Evolutionary conservation across 2,113 vertebrate genomes (phyloP).

Genomic region (Todiramphus chloris): DNA sequence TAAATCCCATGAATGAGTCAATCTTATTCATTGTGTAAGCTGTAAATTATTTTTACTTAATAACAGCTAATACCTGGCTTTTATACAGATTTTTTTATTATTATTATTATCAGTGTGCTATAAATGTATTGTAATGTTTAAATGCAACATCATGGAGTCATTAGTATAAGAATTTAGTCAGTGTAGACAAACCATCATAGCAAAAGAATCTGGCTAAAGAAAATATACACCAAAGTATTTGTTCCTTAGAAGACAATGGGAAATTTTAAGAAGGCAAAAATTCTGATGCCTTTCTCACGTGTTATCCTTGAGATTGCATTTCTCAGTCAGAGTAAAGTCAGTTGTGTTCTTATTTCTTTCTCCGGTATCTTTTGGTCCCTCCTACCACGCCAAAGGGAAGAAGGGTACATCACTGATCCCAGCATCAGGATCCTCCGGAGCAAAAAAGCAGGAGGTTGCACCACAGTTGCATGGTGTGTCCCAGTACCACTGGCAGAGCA

Average conservation of each 20-base stretch:
- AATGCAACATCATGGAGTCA: slow-evolving; percentile 21
- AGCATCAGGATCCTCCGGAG: background rate
- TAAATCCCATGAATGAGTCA: slow-evolving; percentile 24
- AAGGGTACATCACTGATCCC: background rate
- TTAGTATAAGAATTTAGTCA: slow-evolving; percentile 35
- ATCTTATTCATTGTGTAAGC: slow-evolving; percentile 38
- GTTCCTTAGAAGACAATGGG: slow-evolving; percentile 47
- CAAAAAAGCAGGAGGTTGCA: background rate
- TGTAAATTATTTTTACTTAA: slow-evolving; percentile 63
- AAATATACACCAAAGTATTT: slow-evolving; percentile 47
- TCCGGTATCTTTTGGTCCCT: background rate
- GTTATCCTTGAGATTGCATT: background rate
- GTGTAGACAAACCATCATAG: slow-evolving; percentile 54
- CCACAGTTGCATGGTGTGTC: background rate
- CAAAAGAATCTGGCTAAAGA: slow-evolving; percentile 59
- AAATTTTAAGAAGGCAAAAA: slow-evolving; percentile 14
- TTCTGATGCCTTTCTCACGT: background rate
- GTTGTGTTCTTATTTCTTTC: background rate
- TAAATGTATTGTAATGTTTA: slow-evolving; percentile 39
- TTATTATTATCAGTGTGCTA: background rate
- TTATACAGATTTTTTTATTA: background rate
- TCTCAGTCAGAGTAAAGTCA: background rate
- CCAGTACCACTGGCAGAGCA: background rate
- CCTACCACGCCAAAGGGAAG: background rate
- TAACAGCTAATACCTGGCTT: slow-evolving; percentile 53